These are phyloP conservation scores for Perca flavescens DNA, from an alignment of 2,113 vertebrate genomes.

Conservation along the genomic window DNA sequence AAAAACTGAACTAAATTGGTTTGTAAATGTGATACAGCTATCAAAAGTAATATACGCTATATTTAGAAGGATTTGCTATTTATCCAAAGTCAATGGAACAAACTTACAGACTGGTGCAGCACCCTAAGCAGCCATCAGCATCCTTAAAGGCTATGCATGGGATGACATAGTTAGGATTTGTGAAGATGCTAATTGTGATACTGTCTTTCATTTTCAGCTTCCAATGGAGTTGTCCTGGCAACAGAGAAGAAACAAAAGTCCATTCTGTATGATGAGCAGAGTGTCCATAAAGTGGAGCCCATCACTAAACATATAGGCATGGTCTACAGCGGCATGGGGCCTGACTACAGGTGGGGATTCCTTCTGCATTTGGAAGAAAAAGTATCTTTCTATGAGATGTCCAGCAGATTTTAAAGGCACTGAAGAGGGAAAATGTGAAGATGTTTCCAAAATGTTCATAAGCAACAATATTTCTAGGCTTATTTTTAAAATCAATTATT, in stretches of 20 bases:
- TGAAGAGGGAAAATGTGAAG: not conserved
- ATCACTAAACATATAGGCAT: slow-evolving; percentile 99
- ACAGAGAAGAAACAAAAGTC: slow-evolving; percentile 99
- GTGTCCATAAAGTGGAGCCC: slow-evolving; percentile 98
- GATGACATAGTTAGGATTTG: not conserved
- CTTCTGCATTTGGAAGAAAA: not conserved
- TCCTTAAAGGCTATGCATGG: not conserved
- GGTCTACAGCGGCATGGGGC: slow-evolving; percentile 99
- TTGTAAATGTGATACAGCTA: not conserved
- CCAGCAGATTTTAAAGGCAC: not conserved
- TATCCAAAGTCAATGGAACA: not conserved
- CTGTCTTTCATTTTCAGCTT: slow-evolving; percentile 83
- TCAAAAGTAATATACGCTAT: not conserved
- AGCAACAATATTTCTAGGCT: not conserved
- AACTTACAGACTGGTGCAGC: not conserved
- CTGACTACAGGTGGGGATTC: slow-evolving; percentile 93
- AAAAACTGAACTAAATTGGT: too few relatives aligned
- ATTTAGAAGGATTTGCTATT: not conserved
- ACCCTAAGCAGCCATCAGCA: not conserved
- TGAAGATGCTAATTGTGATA: not conserved
- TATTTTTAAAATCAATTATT: too few relatives aligned
- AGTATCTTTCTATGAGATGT: not conserved
- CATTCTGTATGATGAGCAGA: slow-evolving; percentile 97
- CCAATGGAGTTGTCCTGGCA: slow-evolving; percentile 97
- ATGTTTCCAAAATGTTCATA: not conserved